A percentile compares a stretch with the other conserved stretches of the same genome.
These are phyloP conservation scores for Xiphophorus maculatus DNA, from an alignment of 2,113 vertebrate genomes.

Conservation along the genomic window DNA sequence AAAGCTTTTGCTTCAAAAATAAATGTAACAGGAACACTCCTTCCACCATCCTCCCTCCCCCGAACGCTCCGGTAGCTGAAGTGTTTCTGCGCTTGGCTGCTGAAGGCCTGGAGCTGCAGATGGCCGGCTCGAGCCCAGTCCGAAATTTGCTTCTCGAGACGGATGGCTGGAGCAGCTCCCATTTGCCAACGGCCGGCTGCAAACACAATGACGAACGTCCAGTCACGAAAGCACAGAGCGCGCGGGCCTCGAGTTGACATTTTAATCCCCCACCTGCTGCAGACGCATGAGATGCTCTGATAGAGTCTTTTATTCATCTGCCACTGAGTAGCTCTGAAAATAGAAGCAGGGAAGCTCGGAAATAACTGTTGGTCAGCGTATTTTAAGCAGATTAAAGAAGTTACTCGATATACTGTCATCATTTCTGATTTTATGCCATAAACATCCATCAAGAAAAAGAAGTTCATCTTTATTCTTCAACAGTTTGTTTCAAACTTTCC, in stretches of 20 bases:
- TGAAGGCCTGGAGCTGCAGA: conserved; percentile 76
- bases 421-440: neutral
- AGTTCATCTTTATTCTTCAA: neutral
- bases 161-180: conserved; percentile 78
- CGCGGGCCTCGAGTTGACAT: conserved; percentile 28
- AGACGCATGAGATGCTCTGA: conserved; percentile 32
- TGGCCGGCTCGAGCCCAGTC: conserved; percentile 74
- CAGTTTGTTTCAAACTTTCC: conserved; percentile 5
- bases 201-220: conserved; percentile 69
- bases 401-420: conserved; percentile 15
- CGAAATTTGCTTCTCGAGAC: conserved; percentile 77
- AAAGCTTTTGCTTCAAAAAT: conserved; percentile 18
- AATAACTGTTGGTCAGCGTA: conserved; percentile 19
- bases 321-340: conserved; percentile 32
- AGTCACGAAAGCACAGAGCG: conserved; percentile 39
- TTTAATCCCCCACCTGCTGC: conserved; percentile 68
- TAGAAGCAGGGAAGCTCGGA: conserved; percentile 20
- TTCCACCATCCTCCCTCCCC: conserved; percentile 31
- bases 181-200: conserved; percentile 73
- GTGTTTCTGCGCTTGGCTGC: conserved; percentile 69
- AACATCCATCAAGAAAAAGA: neutral
- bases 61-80: conserved; percentile 24
- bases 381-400: conserved; percentile 21
- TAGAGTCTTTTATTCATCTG: conserved; percentile 46
- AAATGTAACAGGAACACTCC: conserved; percentile 10